Evolutionary conservation across 1,140 invertebrate genomes (phyloP).

Genomic region (Aricia agestis): DNA sequence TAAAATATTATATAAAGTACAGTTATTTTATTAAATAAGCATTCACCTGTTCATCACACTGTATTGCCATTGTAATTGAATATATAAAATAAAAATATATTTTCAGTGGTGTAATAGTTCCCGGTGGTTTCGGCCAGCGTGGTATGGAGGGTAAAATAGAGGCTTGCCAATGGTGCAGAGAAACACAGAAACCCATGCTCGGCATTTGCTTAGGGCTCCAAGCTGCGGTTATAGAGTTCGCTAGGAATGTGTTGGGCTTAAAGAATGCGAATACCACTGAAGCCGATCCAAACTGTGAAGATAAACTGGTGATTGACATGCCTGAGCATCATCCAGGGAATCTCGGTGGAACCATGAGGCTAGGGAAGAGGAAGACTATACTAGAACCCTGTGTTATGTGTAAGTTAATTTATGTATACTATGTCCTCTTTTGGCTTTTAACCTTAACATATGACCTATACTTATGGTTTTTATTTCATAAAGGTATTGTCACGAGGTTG

Average conservation of each 20-base stretch:
- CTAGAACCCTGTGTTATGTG: conserved; percentile 86
- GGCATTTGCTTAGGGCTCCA: conserved; percentile 98
- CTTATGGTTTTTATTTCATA: too few relatives aligned
- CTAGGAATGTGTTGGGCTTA: conserved; percentile 89
- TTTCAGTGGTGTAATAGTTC: conserved; percentile 94
- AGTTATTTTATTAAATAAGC: too few relatives aligned
- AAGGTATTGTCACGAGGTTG: too few relatives aligned
- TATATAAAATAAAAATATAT: not conserved
- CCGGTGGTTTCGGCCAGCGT: conserved; percentile 97
- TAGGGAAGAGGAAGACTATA: conserved; percentile 93
- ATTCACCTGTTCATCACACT: too few relatives aligned
- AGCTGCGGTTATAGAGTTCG: conserved; percentile 97
- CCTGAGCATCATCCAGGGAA: conserved; percentile 96
- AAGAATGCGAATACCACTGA: conserved; percentile 93
- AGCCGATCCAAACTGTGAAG: conserved; percentile 82
- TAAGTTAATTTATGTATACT: conserved; percentile 70
- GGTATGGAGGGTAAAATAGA: conserved; percentile 98
- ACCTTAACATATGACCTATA: too few relatives aligned
- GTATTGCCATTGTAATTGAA: too few relatives aligned
- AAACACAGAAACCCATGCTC: conserved; percentile 92
- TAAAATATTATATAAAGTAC: too few relatives aligned
- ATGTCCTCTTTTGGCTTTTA: not conserved
- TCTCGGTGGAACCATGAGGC: conserved; percentile 98
- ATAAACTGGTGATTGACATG: conserved; percentile 98
- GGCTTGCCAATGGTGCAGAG: conserved; percentile 94